These are phyloP conservation scores for Procapra przewalskii DNA, from an alignment of 2,113 vertebrate species.

Conservation along the genomic window DNA sequence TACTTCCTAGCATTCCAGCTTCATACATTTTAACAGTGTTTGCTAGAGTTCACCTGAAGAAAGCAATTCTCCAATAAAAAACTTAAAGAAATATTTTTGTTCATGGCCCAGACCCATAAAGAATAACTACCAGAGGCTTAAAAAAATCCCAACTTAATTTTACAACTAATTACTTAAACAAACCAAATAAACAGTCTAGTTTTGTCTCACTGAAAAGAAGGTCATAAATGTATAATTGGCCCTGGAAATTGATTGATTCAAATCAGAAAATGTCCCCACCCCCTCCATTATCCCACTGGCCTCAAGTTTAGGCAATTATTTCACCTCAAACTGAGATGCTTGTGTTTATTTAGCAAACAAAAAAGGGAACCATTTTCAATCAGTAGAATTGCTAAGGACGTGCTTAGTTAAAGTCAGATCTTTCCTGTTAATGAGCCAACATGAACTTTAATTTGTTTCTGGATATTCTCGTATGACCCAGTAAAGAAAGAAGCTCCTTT, in stretches of 20 bases:
- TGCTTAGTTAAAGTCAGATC: not conserved
- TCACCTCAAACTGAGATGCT: slow-evolving; percentile 37
- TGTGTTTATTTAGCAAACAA: not conserved
- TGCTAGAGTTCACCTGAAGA: slow-evolving; percentile 80
- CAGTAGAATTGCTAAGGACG: not conserved
- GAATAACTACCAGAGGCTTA: slow-evolving; percentile 77
- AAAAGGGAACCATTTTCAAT: not conserved
- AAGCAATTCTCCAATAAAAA: slow-evolving; percentile 78
- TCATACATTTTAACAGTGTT: slow-evolving; percentile 75
- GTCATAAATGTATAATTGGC: slow-evolving; percentile 48
- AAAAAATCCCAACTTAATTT: slow-evolving; percentile 67
- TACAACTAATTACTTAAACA: slow-evolving; percentile 77
- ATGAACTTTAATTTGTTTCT: not conserved
- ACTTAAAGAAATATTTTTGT: slow-evolving; percentile 84
- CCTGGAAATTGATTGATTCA: not conserved
- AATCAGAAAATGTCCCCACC: slow-evolving; percentile 12
- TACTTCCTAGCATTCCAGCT: slow-evolving; percentile 80
- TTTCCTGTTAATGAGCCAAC: not conserved
- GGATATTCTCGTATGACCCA: not conserved
- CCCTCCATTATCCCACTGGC: not conserved
- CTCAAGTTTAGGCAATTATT: slow-evolving; percentile 55
- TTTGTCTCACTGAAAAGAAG: slow-evolving; percentile 72
- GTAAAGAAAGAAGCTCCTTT: not conserved
- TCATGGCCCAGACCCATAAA: slow-evolving; percentile 80
- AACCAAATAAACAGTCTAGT: slow-evolving; percentile 74